Base-by-base conservation (phyloP, 1,140 invertebrate genomes). In the Contarinia nasturtii region DNA sequence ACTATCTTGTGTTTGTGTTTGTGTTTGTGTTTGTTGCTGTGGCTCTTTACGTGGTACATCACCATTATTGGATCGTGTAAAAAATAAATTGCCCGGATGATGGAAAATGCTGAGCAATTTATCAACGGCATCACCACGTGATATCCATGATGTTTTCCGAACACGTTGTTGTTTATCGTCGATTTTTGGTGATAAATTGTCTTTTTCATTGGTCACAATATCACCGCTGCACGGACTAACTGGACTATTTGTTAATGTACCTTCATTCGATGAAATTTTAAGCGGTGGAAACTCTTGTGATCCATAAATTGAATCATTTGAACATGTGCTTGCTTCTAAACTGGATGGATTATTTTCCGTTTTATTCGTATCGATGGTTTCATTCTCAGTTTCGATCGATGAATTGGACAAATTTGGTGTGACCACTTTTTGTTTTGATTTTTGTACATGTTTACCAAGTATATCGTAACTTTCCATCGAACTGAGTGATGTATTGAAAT, bases 121-220 rank as follows among this genome's bases (percentile, higher is more conserved):
- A 49, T 74, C 71, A 46, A 65, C 63, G 44, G 62, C 64, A 3
- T 63, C 54, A 7, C 67, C 65, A 1, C 65, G 62, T 1, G 64
- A 58, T n/a, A 73, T 70, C 68, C 68, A 73, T 0, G 71, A 73
- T 27, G 70, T 66, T 55, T 73, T 74, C 10, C 71, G 59, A 50
- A 66, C 64, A 20, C 67, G 45, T 20, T 18, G 47, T 18, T 20
- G 43, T n/a, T 19, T 46, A 15, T 3, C 11, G 21, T 22, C 22
- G 7, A 19, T 11, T 22, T 18, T 20, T 46, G 27, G 12, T 45
- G 33, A 14, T 10, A 18, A 21, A 18, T 7, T 20, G 19, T 12
- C 14, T 21, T 38, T 46, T 14, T 44, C 43, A 8, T 44, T 21
- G 14, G 27, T n/a, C 3, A 8, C 18, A 12, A 11, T 44, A 44